Base-by-base conservation (phyloP, 2,888 invertebrate genomes). In the Cosmia trapezina region DNA sequence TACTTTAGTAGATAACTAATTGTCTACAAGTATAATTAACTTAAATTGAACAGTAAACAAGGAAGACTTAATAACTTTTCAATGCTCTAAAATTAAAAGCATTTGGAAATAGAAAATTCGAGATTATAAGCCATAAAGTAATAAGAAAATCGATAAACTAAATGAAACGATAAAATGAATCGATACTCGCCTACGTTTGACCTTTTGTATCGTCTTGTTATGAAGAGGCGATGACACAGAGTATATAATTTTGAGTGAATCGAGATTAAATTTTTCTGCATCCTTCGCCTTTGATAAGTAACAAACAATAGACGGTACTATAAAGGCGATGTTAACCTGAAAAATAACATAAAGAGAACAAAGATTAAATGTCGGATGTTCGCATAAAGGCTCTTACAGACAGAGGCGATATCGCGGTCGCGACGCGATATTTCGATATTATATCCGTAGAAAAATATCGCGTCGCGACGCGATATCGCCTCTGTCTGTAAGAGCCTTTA, bases 141-240 rank as follows among this genome's bases (percentile, higher is more conserved):
- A n/a, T n/a, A n/a, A 1, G 41, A 49, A 60, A 60, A 64, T 70
- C 41, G 61, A 62, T 81, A 19, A 54, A 33, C 4, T 14, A 59
- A 64, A 57, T 57, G 14, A 53, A 65, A 68, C 17, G 51, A 47
- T 73, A 70, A 76, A 60, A 51, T 22, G 8, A 70, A 78, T 75
- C 49, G 45, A 75, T 71, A 83, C 84, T 86, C 84, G 92, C 94
- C 91, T 92, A 84, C 85, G 81, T 88, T 92, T 94, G 51, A 93
- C 88, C 80, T 89, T 86, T 81, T 92, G 87, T 62, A 94, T 92
- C 47, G 91, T 92, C 83, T 92, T 94, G 61, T 80, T 86, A 78
- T 94, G 94, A 74, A 94, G 89, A 73, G 93, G 93, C 59, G 92
- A 90, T 72, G 93, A 91, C 57, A 93, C 89, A 28, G 92, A 93